Conservation (phyloP, 2,797 vertebrate species). For the Poecilia gillii region DNA sequence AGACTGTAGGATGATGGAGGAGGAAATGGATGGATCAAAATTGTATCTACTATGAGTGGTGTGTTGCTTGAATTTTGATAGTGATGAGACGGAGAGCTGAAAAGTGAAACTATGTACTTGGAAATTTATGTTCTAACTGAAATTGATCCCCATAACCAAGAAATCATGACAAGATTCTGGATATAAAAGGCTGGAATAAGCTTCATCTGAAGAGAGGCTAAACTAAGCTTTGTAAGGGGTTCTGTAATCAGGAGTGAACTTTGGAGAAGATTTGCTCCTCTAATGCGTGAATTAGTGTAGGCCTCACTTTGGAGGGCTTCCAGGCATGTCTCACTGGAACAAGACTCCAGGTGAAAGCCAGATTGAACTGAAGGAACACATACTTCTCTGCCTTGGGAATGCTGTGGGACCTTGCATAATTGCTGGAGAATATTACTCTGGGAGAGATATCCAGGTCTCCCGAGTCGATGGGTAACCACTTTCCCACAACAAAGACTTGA, state of each 20-base stretch:
- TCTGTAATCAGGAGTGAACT: neutral
- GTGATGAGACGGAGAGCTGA: neutral
- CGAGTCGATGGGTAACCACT: neutral
- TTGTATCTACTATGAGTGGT: neutral
- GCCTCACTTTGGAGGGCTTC: neutral
- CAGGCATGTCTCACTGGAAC: neutral
- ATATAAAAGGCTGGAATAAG: neutral
- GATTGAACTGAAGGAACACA: neutral
- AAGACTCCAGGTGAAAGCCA: neutral
- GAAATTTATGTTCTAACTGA: neutral
- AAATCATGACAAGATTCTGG: neutral
- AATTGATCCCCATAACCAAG: neutral
- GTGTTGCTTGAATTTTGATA: too few relatives aligned
- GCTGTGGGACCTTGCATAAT: neutral
- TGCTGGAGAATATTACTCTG: neutral
- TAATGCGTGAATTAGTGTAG: neutral
- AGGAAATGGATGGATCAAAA: neutral
- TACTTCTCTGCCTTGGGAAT: neutral
- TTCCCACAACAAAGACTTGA: neutral
- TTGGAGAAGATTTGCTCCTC: neutral
- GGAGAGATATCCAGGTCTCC: neutral
- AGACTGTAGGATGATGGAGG: neutral
- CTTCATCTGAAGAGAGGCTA: neutral
- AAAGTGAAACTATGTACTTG: neutral
- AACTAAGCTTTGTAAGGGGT: neutral